These are phyloP conservation scores for Coptotermes formosanus DNA, from an alignment of 1,140 invertebrate genomes.

Conservation along the genomic window DNA sequence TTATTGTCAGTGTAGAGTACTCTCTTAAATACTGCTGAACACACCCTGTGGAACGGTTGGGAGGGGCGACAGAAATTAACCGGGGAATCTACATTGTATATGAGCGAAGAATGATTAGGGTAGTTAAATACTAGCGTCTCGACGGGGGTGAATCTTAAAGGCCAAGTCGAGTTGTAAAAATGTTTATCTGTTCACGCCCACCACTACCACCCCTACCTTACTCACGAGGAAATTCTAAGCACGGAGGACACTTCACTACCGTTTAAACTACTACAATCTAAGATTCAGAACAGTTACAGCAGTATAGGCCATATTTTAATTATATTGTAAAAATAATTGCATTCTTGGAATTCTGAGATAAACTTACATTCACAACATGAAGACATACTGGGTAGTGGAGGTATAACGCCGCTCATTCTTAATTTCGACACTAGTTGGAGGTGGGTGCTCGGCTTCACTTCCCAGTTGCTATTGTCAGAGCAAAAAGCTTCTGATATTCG, in stretches of 20 bases:
- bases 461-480: too few relatives aligned
- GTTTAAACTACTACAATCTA: not conserved
- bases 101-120: conserved; percentile 8
- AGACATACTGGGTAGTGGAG: too few relatives aligned
- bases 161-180: conserved; percentile 10
- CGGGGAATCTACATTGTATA: conserved; percentile 1
- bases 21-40: not conserved
- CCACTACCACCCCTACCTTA: not conserved
- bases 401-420: too few relatives aligned
- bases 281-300: not conserved
- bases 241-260: not conserved
- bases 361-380: too few relatives aligned
- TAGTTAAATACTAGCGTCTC: not conserved
- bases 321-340: too few relatives aligned
- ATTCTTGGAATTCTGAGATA: too few relatives aligned
- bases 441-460: too few relatives aligned
- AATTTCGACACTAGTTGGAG: too few relatives aligned
- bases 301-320: not conserved
- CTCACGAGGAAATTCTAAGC: not conserved
- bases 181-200: conserved; percentile 1
- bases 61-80: not conserved
- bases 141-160: not conserved
- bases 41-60: not conserved
- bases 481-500: too few relatives aligned
- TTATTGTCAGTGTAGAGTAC: not conserved